Evolutionary conservation across 2,888 invertebrate genomes (phyloP).

Genomic region (Melipona beecheii): DNA sequence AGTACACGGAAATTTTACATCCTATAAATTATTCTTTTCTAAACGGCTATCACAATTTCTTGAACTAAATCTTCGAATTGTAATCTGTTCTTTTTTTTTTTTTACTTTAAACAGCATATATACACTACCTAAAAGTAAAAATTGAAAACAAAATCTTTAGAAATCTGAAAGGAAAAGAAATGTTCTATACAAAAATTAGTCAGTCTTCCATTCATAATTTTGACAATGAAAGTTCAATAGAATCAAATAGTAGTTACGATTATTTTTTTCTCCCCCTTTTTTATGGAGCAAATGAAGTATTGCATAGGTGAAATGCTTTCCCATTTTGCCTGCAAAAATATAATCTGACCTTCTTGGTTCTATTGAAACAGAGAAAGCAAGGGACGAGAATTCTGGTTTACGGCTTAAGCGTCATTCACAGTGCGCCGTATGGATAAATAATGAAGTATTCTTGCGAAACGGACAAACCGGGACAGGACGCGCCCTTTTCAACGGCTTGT

Average conservation of each 20-base stretch:
- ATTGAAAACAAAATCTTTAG: background rate
- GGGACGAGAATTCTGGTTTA: slow-evolving; percentile 40
- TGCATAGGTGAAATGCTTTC: slow-evolving; percentile 15
- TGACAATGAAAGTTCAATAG: background rate
- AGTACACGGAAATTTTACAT: background rate
- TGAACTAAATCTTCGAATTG: background rate
- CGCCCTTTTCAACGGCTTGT: slow-evolving; percentile 55
- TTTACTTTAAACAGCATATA: background rate
- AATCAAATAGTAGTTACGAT: background rate
- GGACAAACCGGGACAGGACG: slow-evolving; percentile 39
- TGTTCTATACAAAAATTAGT: no score
- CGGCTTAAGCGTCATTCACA: slow-evolving; percentile 52
- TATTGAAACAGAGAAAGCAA: slow-evolving; percentile 43
- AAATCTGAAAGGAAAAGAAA: background rate
- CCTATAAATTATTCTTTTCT: background rate
- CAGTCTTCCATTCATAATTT: background rate
- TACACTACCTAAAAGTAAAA: background rate
- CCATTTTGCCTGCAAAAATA: slow-evolving; percentile 38
- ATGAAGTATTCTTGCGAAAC: slow-evolving; percentile 54
- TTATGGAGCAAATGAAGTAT: background rate
- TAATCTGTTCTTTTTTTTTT: background rate
- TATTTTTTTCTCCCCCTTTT: background rate
- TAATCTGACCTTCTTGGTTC: slow-evolving; percentile 47
- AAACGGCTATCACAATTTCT: background rate
- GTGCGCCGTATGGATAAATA: slow-evolving; percentile 54